Base-by-base conservation (phyloP, 2,888 invertebrate species). In the Cryptus armator region DNA sequence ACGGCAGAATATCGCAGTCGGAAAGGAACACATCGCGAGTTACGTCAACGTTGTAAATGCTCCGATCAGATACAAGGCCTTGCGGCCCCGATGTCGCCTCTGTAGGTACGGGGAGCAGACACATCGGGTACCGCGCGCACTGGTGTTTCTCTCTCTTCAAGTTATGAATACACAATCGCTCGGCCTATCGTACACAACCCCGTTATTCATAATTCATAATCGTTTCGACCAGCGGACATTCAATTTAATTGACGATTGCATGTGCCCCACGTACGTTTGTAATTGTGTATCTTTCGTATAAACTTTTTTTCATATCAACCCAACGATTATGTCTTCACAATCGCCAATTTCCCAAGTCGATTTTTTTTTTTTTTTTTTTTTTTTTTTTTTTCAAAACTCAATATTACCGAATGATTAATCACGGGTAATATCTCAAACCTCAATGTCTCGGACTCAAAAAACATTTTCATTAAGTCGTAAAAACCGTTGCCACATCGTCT, bases 171-270 rank as follows among this genome's bases (percentile, higher is more conserved):
- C 24, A 62, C 44, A 75, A 75, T 75, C 71, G 53, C 19, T 51
- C 16, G n/a, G 12, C 32, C 9, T 29, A 29, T 71, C 43, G 29
- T 82, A 80, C 75, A 81, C 77, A 86, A 37, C 37, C 85, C 87
- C 87, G 89, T 90, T 91, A 91, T 90, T 90, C 91, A 90, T 91
- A 91, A 91, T 90, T 90, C 91, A 90, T 91, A 91, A 91, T 90
- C 90, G 86, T 79, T 85, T 83, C 88, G 87, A 86, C 88, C 87
- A 87, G 87, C 87, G 80, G 88, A 86, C 86, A 88, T 90, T 92
- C 90, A 88, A 91, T 90, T 91, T 90, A 91, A 90, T 90, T 87
- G 88, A 87, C 85, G 87, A 90, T 90, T 88, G 78, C 82, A 76
- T 87, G 86, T 81, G 85, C 72, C 62, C 68, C 66, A 29, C 79